Conservation (phyloP, 2,888 invertebrate species). For the Tachina lurida region DNA sequence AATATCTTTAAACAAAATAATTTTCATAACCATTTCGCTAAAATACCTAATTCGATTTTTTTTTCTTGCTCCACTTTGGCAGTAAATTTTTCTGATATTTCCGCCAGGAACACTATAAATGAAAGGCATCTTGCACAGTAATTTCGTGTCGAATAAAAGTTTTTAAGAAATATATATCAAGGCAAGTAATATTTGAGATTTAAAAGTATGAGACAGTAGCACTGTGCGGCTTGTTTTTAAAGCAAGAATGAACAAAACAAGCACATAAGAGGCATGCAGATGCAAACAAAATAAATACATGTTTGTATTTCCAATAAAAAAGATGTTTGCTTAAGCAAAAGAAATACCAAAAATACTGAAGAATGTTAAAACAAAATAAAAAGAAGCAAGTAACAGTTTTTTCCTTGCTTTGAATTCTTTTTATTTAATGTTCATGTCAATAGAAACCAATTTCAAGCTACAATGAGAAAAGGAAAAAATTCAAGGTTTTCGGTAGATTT, state of each 20-base stretch:
- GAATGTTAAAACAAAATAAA: conserved; percentile 29
- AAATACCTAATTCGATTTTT: no score
- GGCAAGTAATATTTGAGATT: no score
- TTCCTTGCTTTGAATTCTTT: neutral
- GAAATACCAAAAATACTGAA: neutral
- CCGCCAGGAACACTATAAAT: no score
- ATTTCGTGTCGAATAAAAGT: no score
- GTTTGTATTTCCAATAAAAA: conserved; percentile 1
- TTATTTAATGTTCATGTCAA: conserved; percentile 25
- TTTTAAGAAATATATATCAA: no score
- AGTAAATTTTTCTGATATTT: no score
- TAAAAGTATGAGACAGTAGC: no score
- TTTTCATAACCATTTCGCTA: no score
- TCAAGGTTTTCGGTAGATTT: neutral
- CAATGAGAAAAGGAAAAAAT: neutral
- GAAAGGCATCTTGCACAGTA: no score
- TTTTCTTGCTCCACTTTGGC: no score
- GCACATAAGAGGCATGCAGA: conserved; percentile 6
- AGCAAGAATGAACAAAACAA: neutral
- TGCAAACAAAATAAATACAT: conserved; percentile 15
- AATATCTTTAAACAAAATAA: no score
- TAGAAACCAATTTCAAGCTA: conserved; percentile 28
- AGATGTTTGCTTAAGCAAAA: neutral
- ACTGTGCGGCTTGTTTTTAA: no score
- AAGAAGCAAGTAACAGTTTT: neutral